Conservation (phyloP, 1,140 invertebrate genomes). For the Eufriesea mexicana region DNA sequence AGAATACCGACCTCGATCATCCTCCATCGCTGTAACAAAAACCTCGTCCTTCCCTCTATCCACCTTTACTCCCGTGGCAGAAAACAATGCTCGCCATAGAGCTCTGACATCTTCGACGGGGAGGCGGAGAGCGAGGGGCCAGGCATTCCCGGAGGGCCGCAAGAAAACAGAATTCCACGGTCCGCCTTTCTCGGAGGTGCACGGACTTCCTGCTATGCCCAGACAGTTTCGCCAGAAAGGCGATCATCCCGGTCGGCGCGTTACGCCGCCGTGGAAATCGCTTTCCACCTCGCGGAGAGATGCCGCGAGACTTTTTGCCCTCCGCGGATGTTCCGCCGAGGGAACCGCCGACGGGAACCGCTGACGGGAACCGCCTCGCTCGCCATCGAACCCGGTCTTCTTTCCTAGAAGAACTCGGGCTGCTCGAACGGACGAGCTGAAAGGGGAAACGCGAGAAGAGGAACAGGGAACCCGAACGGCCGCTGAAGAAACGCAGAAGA, state of each 20-base stretch:
- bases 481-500: background rate
- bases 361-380: too few relatives aligned
- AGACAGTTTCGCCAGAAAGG: conserved; percentile 41
- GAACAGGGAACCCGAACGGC: background rate
- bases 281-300: conserved; percentile 21
- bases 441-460: background rate
- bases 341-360: background rate
- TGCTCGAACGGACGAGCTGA: background rate
- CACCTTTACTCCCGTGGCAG: background rate
- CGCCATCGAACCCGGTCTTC: conserved; percentile 30
- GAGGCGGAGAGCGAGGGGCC: background rate
- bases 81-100: background rate
- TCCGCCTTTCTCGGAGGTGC: conserved; percentile 8
- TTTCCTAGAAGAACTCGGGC: background rate
- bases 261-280: conserved; percentile 40
- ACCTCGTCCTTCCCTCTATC: background rate
- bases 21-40: background rate
- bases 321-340: conserved; percentile 2
- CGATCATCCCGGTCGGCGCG: conserved; percentile 23
- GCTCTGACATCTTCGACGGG: conserved; percentile 9
- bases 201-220: conserved; percentile 27
- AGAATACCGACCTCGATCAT: background rate
- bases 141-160: conserved; percentile 18
- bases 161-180: conserved; percentile 36
- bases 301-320: background rate